phyloP scores from a whole-genome alignment of 2,888 invertebrate genomes.

The Xylota segnis region DNA sequence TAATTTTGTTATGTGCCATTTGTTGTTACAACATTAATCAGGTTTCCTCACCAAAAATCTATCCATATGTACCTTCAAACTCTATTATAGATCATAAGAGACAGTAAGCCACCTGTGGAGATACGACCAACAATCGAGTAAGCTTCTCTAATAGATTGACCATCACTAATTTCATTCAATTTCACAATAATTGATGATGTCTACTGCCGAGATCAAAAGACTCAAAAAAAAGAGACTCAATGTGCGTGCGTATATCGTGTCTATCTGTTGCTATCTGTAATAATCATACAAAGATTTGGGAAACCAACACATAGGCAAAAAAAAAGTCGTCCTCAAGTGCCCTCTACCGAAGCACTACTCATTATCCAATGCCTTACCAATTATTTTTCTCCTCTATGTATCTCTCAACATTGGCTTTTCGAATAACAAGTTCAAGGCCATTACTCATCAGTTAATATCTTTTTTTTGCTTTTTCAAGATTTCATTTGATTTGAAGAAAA shows the following conservation, averaged over 20 bases:
- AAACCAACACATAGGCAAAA: background rate
- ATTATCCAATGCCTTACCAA: conserved; percentile 52
- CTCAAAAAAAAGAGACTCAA: background rate
- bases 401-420: conserved; percentile 28
- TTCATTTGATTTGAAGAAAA: conserved; percentile 46
- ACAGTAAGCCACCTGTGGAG: conserved; percentile 63
- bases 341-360: conserved; percentile 41
- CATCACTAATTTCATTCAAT: conserved; percentile 69
- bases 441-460: conserved; percentile 57
- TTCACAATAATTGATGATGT: conserved; percentile 68
- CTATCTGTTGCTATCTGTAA: conserved; percentile 34
- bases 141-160: conserved; percentile 64
- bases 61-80: conserved; percentile 18
- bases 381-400: conserved; percentile 50
- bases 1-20: conserved; percentile 19
- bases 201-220: conserved; percentile 6
- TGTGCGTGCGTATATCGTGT: background rate
- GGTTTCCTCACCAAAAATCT: background rate
- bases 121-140: conserved; percentile 52
- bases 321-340: conserved; percentile 43
- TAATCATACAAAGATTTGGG: conserved; percentile 36
- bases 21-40: conserved; percentile 37
- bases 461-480: conserved; percentile 30
- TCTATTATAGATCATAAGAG: conserved; percentile 31
- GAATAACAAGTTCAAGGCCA: conserved; percentile 75